Conservation (phyloP, 2,797 vertebrate species). For the Poeciliopsis gracilis region DNA sequence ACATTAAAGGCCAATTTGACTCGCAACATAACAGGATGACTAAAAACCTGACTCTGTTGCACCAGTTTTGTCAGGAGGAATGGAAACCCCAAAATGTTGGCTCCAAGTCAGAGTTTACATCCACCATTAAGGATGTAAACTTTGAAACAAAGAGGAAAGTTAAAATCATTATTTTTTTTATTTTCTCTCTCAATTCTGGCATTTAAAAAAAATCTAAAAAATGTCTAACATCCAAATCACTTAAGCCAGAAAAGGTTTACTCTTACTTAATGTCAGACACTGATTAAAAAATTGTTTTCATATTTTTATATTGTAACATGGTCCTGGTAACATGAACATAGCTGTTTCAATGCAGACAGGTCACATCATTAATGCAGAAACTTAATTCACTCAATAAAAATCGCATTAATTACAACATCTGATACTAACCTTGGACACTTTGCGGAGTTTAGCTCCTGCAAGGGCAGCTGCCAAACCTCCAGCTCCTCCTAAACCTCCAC, state of each 20-base stretch:
- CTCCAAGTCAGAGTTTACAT: neutral
- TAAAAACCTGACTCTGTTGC: neutral
- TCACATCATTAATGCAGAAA: neutral
- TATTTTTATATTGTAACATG: neutral
- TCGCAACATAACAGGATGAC: no score
- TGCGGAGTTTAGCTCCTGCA: conserved; percentile 89
- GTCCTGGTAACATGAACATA: neutral
- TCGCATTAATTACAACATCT: neutral
- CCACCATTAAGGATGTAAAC: neutral
- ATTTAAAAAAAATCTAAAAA: neutral
- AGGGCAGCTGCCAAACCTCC: conserved; percentile 86
- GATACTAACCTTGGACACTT: conserved; percentile 85
- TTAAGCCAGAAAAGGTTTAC: neutral
- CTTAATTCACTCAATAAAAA: neutral
- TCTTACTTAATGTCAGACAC: neutral
- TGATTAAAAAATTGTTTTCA: neutral
- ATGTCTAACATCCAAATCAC: neutral
- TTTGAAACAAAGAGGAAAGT: neutral
- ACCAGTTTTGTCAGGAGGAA: neutral
- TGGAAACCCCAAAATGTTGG: neutral
- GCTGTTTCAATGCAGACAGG: neutral
- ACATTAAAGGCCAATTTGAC: no score
- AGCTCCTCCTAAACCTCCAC: conserved; percentile 45
- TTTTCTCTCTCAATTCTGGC: neutral
- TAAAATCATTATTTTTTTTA: neutral